Evolutionary conservation across 2,888 invertebrate species (phyloP).

Genomic region (Coelopa pilipes): DNA sequence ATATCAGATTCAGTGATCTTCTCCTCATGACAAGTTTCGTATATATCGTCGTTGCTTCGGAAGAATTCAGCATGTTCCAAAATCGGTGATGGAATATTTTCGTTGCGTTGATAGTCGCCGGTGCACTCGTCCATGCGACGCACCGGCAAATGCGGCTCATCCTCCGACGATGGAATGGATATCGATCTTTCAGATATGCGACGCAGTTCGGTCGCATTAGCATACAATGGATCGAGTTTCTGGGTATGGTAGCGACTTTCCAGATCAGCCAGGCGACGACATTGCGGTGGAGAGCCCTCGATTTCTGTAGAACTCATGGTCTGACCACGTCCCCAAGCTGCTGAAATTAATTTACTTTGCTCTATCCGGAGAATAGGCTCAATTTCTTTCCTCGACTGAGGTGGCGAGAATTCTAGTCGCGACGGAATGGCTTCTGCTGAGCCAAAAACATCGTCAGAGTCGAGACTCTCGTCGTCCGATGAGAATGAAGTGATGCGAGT

Average conservation of each 20-base stretch:
- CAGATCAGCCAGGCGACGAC: conserved; percentile 73
- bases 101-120: conserved; percentile 72
- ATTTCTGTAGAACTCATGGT: conserved; percentile 83
- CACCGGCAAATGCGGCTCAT: conserved; percentile 74
- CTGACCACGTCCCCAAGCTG: conserved; percentile 76
- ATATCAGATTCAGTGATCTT: conserved; percentile 72
- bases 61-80: conserved; percentile 73
- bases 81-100: conserved; percentile 74
- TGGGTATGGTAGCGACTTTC: conserved; percentile 76
- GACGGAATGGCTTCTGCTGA: conserved; percentile 80
- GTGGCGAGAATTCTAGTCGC: conserved; percentile 79
- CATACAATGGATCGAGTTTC: conserved; percentile 73
- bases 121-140: conserved; percentile 71
- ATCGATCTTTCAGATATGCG: conserved; percentile 80
- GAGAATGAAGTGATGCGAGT: conserved; percentile 81
- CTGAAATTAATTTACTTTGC: conserved; percentile 76
- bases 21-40: conserved; percentile 61
- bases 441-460: conserved; percentile 82
- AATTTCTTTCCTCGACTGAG: conserved; percentile 80
- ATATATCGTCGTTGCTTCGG: conserved; percentile 71
- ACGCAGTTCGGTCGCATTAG: conserved; percentile 75
- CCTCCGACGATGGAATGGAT: conserved; percentile 81
- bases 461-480: conserved; percentile 80
- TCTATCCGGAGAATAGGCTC: conserved; percentile 79
- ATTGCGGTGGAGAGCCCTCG: conserved; percentile 80